phyloP scores from a whole-genome alignment of 2,797 vertebrate species.

The Coreius guichenoti region DNA sequence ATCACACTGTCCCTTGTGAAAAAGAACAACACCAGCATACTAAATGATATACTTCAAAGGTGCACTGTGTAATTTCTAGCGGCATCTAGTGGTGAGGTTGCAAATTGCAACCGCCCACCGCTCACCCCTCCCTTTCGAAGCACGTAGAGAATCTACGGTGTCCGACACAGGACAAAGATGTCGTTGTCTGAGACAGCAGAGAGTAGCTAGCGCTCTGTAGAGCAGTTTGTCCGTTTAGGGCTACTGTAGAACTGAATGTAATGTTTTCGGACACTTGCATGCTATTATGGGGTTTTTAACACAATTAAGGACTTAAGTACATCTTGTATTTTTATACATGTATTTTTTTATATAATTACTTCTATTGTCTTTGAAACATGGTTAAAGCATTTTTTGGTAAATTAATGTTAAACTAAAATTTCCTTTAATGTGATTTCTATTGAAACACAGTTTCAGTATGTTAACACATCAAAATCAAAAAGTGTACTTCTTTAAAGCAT shows the following conservation, averaged over 20 bases:
- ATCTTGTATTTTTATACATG: neutral
- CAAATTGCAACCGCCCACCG: too few relatives aligned
- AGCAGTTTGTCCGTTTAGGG: too few relatives aligned
- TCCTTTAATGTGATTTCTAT: neutral
- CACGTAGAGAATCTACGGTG: too few relatives aligned
- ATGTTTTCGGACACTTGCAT: neutral
- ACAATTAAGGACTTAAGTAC: too few relatives aligned
- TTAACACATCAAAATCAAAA: neutral
- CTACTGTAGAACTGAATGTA: neutral
- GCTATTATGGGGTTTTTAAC: too few relatives aligned
- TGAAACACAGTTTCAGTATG: too few relatives aligned
- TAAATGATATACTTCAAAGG: neutral
- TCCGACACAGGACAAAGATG: too few relatives aligned
- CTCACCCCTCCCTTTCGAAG: too few relatives aligned
- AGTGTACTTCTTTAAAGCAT: neutral
- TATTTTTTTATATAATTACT: neutral
- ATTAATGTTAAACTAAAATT: neutral
- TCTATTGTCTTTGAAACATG: neutral
- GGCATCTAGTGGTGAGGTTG: too few relatives aligned
- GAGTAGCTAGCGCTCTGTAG: too few relatives aligned
- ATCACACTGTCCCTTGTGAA: neutral
- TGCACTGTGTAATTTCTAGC: too few relatives aligned
- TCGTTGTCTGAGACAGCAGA: too few relatives aligned
- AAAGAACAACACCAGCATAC: neutral
- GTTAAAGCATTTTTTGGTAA: neutral